Conservation (phyloP, 2,888 invertebrate genomes). For the Drosophila sordidula region DNA sequence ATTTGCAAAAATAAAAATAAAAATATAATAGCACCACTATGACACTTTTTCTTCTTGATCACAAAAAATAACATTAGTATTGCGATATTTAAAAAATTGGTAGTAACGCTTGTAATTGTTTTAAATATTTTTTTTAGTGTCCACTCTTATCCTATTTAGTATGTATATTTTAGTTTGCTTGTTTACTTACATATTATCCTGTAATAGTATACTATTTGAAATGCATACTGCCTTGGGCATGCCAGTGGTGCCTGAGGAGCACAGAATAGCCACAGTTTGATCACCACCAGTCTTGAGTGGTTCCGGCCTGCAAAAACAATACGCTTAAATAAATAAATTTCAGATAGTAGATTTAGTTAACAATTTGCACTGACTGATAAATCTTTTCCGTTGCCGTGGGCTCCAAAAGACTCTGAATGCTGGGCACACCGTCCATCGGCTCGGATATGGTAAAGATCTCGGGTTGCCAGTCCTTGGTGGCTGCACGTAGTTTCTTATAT, state of each 20-base stretch:
- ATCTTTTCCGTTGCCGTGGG: constrained; percentile 41
- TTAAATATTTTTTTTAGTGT: no score
- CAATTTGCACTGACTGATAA: constrained; percentile 47
- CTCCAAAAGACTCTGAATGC: constrained; percentile 46
- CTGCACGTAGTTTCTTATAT: constrained; percentile 50
- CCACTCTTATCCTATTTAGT: no score
- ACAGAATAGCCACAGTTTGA: constrained; percentile 66
- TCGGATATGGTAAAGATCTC: constrained; percentile 55
- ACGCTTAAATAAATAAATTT: neutral
- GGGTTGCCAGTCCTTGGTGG: constrained; percentile 48
- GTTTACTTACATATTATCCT: constrained; percentile 51
- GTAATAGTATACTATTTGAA: constrained; percentile 48
- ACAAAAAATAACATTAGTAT: no score
- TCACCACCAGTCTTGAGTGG: constrained; percentile 46
- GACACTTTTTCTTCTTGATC: no score
- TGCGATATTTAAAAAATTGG: no score
- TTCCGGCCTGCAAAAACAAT: constrained; percentile 38
- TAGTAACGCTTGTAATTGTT: no score
- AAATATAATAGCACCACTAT: no score
- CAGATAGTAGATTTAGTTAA: neutral
- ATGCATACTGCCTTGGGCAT: constrained; percentile 70
- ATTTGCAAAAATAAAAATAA: no score
- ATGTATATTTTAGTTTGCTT: no score
- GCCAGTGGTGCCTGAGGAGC: constrained; percentile 78
- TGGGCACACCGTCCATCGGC: constrained; percentile 50